Conservation (phyloP, 2,888 invertebrate species). For the Homarus gammarus region DNA sequence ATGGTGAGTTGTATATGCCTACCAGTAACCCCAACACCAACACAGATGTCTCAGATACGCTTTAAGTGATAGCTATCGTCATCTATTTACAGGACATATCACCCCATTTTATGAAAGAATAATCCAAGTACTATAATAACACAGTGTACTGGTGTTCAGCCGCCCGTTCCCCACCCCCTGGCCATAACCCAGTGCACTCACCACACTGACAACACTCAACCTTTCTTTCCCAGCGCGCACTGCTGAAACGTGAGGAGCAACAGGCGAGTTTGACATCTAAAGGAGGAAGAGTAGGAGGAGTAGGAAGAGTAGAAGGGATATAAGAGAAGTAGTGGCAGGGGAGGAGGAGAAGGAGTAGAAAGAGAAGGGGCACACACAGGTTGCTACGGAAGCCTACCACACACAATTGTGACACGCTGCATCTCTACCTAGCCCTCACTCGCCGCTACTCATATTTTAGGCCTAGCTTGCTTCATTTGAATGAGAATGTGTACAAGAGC, state of each 20-base stretch:
- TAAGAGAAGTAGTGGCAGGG: slow-evolving; percentile 1
- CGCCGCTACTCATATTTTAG: slow-evolving; percentile 8
- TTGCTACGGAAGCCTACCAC: slow-evolving; percentile 25
- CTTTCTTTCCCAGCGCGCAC: slow-evolving; percentile 66
- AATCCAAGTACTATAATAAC: too few species aligned
- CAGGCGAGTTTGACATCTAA: slow-evolving; percentile 57
- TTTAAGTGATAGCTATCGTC: too few species aligned
- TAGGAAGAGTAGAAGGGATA: slow-evolving; percentile 2
- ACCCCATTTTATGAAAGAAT: too few species aligned
- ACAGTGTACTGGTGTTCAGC: not conserved
- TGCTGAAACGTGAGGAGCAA: slow-evolving; percentile 59
- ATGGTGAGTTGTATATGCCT: not conserved
- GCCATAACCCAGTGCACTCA: not conserved
- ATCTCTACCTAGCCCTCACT: slow-evolving; percentile 31
- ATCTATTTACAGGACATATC: too few species aligned
- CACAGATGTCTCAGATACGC: too few species aligned
- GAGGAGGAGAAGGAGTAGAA: slow-evolving; percentile 15
- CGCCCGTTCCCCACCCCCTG: not conserved
- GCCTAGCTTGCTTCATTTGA: slow-evolving; percentile 20
- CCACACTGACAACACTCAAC: slow-evolving; percentile 56
- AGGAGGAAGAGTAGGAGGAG: not conserved
- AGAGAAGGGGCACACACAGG: slow-evolving; percentile 17
- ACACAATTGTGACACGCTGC: slow-evolving; percentile 49
- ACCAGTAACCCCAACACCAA: too few species aligned
- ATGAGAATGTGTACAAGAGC: slow-evolving; percentile 53